A percentile compares a stretch with the other conserved stretches of the same genome.
Conservation (phyloP, 2,113 vertebrate genomes). For the Empidonax alnorum region DNA sequence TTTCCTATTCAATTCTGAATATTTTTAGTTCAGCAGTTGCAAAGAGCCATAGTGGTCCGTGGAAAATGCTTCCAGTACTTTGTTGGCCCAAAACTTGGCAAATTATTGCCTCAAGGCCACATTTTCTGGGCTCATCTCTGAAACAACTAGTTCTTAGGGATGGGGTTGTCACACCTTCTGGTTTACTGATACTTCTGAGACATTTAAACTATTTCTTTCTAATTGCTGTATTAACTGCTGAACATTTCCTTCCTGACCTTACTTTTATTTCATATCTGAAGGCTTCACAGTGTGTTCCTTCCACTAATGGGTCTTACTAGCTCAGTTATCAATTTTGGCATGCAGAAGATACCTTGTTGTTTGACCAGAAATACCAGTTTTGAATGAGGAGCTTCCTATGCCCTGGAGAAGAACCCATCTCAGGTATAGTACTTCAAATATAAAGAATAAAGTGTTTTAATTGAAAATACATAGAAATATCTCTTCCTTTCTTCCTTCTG, state of each 20-base stretch:
- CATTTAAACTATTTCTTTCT: background rate
- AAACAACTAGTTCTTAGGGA: background rate
- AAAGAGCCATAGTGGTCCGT: accelerated
- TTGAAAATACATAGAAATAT: background rate
- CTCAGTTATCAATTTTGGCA: background rate
- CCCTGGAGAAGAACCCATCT: background rate
- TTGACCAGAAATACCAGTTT: background rate
- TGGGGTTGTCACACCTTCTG: background rate
- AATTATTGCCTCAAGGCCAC: background rate
- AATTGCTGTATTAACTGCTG: background rate
- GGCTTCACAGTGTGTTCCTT: background rate
- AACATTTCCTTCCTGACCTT: background rate
- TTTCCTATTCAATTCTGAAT: background rate
- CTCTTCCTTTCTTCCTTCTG: background rate
- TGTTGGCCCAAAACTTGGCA: background rate
- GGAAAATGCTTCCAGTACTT: background rate
- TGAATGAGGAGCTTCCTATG: background rate
- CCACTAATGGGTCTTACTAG: background rate
- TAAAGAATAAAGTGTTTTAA: background rate
- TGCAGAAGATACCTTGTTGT: background rate
- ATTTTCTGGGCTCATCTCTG: background rate
- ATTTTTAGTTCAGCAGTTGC: background rate
- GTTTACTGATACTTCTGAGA: background rate
- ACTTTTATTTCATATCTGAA: background rate
- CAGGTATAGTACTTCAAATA: background rate